phyloP scores from a whole-genome alignment of 2,888 invertebrate species.

The Merodon equestris region DNA sequence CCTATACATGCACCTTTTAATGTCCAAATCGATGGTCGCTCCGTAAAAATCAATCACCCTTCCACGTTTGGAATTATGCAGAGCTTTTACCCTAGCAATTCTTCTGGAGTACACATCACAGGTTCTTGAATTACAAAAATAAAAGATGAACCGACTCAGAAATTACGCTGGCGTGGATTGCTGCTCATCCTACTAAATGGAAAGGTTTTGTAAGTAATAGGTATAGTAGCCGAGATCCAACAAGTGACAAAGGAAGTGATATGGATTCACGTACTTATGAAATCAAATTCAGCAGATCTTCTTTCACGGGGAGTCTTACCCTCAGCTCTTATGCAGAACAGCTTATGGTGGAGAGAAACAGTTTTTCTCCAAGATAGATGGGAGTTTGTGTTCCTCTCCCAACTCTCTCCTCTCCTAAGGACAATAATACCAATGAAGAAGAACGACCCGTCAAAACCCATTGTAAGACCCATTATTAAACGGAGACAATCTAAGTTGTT shows the following conservation, averaged over 20 bases:
- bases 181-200: no score
- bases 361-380: no score
- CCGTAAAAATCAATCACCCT: no score
- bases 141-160: background rate
- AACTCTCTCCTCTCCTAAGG: no score
- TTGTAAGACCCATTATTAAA: no score
- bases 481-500: no score
- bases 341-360: background rate
- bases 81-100: background rate
- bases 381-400: no score
- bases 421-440: no score
- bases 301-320: background rate
- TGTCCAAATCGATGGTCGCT: no score
- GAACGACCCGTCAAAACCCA: no score
- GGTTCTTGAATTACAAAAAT: background rate
- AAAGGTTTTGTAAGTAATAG: background rate
- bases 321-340: slow-evolving; percentile 1
- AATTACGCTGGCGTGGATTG: background rate
- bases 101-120: background rate
- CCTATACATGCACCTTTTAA: no score
- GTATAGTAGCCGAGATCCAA: background rate
- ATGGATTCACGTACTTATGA: background rate
- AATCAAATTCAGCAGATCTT: background rate
- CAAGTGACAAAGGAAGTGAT: background rate
- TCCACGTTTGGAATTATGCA: background rate